A percentile compares a stretch with the other conserved stretches of the same genome.
These are phyloP conservation scores for Takifugu flavidus DNA, from an alignment of 2,113 vertebrate species.

Conservation along the genomic window DNA sequence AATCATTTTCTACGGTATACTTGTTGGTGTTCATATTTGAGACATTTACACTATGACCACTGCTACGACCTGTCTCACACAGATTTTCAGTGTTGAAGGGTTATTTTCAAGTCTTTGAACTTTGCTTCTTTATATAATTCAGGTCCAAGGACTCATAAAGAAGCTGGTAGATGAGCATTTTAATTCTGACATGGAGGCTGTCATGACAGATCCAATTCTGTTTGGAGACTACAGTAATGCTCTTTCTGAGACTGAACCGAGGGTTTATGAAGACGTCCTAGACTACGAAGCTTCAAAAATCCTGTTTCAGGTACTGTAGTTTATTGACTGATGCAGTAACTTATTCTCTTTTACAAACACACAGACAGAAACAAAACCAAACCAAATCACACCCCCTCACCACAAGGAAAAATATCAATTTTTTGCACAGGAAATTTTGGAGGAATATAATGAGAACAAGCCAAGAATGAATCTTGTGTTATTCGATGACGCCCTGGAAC, in stretches of 20 bases:
- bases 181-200: conserved; percentile 66
- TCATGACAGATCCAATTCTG: conserved; percentile 87
- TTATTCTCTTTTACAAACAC: neutral
- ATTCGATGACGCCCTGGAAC: conserved; percentile 94
- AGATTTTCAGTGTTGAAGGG: too few species aligned
- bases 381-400: too few species aligned
- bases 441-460: conserved; percentile 90
- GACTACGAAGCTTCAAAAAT: conserved; percentile 89
- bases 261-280: conserved; percentile 92
- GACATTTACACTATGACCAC: neutral
- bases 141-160: conserved; percentile 87
- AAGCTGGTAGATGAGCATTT: conserved; percentile 81
- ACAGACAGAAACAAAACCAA: too few species aligned
- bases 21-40: neutral
- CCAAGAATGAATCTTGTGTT: conserved; percentile 88
- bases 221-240: conserved; percentile 92
- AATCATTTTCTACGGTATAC: conserved; percentile 14
- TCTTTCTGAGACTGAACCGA: conserved; percentile 79
- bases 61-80: neutral
- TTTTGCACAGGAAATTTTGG: conserved; percentile 84
- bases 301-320: conserved; percentile 83
- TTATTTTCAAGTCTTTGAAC: neutral
- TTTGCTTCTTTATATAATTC: conserved; percentile 1
- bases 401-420: neutral
- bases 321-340: neutral